These are phyloP conservation scores for Myopa tessellatipennis DNA, from an alignment of 2,888 invertebrate species.

Conservation along the genomic window DNA sequence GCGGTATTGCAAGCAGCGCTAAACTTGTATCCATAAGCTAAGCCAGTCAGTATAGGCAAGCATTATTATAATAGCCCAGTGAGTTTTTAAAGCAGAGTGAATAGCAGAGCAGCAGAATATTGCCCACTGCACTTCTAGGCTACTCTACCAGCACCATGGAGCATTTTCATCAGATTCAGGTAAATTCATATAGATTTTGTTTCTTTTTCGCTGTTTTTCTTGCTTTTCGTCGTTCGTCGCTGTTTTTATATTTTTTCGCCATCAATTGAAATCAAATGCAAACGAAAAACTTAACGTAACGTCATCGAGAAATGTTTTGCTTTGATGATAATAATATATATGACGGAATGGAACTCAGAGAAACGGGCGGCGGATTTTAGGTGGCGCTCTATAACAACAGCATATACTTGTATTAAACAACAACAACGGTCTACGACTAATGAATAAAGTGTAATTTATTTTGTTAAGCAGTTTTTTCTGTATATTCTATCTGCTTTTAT, in stretches of 20 bases:
- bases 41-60: slow-evolving; percentile 30
- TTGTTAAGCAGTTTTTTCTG: slow-evolving; percentile 43
- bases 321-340: slow-evolving; percentile 28
- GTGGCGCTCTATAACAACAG: slow-evolving; percentile 31
- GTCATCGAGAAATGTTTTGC: slow-evolving; percentile 38
- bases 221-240: slow-evolving; percentile 32
- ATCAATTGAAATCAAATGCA: slow-evolving; percentile 38
- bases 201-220: slow-evolving; percentile 27
- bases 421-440: slow-evolving; percentile 11
- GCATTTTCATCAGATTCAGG: slow-evolving; percentile 68
- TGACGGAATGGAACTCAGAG: slow-evolving; percentile 12
- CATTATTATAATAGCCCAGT: slow-evolving; percentile 37
- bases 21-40: slow-evolving; percentile 26
- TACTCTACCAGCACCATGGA: slow-evolving; percentile 56
- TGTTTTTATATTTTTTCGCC: slow-evolving; percentile 37
- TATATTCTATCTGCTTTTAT: slow-evolving; percentile 37
- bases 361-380: slow-evolving; percentile 16
- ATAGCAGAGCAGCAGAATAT: slow-evolving; percentile 45
- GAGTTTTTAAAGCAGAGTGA: slow-evolving; percentile 45
- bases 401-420: slow-evolving; percentile 12
- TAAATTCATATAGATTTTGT: slow-evolving; percentile 58
- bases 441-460: slow-evolving; percentile 34
- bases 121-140: slow-evolving; percentile 44
- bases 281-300: slow-evolving; percentile 34
- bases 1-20: slow-evolving; percentile 29